Base-by-base conservation (phyloP, 35 echinoderm and acorn worm species). In the Amphiura filiformis region DNA sequence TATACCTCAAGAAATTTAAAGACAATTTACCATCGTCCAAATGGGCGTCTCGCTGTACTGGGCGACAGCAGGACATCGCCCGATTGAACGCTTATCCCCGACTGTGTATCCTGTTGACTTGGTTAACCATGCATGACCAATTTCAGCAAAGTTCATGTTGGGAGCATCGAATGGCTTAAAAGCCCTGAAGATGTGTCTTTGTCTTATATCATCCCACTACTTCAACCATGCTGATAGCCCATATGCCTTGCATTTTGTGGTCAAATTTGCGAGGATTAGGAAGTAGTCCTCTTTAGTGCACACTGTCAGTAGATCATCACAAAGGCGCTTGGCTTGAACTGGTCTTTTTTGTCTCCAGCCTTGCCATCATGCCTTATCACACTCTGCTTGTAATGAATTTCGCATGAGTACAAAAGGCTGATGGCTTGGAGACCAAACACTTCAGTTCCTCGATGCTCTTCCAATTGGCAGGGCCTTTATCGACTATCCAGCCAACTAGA, bases 81-180 rank as follows among this genome's bases (percentile, higher is more conserved):
- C n/a, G n/a, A n/a, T n/a, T n/a, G n/a, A n/a, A n/a, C n/a, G n/a
- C n/a, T n/a, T n/a, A n/a, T n/a, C n/a, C n/a, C n/a, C n/a, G n/a
- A 76, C 75, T 80, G 13, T 80, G 26, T n/a, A 80, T 33, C 78
- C 78, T 12, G 18, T 80, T 39, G 78, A 12, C 78, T n/a, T 80
- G 28, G 78, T 5, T 1, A 80, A n/a, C 34, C 18, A 34, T 18
- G 78, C 78, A 80, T 80, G 75, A 12, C 78, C 78, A 36, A 80
- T 80, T 36, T 80, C 78, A 33, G 78, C 78, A 39, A 34, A 39
- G 35, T 80, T 80, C 1, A 13, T 80, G 78, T 37, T 80, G 13
- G 17, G 78, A 1, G 38, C 78, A 80, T 80, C 78, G 26, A 80
- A 80, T 80, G 78, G 78, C 26, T 80, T 80, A 80, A 80, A 80